A percentile compares a stretch with the other conserved stretches of the same genome.
phyloP scores from a whole-genome alignment of 1,140 invertebrate species.

The Adoxophyes honmai region DNA sequence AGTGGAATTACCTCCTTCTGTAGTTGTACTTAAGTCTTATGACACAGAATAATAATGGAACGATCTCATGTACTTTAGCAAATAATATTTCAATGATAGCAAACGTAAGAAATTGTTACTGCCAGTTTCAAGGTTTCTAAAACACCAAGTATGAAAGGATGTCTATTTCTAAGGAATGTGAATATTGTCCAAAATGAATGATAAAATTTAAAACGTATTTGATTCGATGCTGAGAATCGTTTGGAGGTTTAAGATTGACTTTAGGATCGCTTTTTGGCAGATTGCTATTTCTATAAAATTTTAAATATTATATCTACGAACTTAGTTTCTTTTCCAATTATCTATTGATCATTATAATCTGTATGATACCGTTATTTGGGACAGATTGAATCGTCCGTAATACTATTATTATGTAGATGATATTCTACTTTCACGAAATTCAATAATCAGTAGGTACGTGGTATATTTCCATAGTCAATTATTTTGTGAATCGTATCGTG shows the following conservation, averaged over 20 bases:
- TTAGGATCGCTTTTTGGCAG: conserved; percentile 9
- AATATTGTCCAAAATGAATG: conserved; percentile 24
- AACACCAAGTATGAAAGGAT: conserved; percentile 54
- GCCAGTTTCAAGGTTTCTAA: conserved; percentile 67
- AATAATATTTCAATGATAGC: conserved; percentile 26
- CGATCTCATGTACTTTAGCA: neutral
- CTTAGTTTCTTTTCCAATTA: neutral
- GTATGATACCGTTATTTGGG: no score
- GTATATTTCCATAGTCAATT: no score
- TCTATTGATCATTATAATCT: no score
- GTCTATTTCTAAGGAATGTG: conserved; percentile 33
- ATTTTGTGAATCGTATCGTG: no score
- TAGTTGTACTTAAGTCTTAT: no score
- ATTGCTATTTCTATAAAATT: conserved; percentile 4
- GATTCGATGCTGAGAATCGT: conserved; percentile 9
- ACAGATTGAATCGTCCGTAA: no score
- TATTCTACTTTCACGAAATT: no score
- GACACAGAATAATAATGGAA: no score
- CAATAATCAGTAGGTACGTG: no score
- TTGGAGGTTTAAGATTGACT: conserved; percentile 6
- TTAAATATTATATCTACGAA: neutral
- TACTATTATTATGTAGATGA: no score
- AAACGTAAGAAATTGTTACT: conserved; percentile 63
- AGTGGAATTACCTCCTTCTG: no score
- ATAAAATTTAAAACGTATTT: conserved; percentile 4